These are phyloP conservation scores for Sphaerophoria rueppellii DNA, from an alignment of 2,888 invertebrate species.

Conservation along the genomic window DNA sequence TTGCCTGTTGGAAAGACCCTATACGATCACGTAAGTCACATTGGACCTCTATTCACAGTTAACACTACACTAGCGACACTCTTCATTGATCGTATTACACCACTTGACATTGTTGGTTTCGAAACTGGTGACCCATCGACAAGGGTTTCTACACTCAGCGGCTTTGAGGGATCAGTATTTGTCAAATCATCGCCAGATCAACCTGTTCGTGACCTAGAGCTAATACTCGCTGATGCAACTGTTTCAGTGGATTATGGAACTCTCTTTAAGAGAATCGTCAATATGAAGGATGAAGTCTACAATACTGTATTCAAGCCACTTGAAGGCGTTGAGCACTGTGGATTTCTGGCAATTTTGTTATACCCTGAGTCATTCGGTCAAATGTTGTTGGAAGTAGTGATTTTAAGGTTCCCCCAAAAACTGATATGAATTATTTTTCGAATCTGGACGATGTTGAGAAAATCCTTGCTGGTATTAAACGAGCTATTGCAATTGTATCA, in stretches of 20 bases:
- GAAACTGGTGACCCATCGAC: slow-evolving; percentile 80
- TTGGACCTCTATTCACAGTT: slow-evolving; percentile 80
- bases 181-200: slow-evolving; percentile 84
- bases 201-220: slow-evolving; percentile 85
- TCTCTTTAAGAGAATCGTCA: slow-evolving; percentile 83
- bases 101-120: slow-evolving; percentile 74
- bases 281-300: slow-evolving; percentile 84
- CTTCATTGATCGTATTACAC: slow-evolving; percentile 65
- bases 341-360: slow-evolving; percentile 86
- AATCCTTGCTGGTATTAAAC: slow-evolving; percentile 85
- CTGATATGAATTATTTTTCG: slow-evolving; percentile 85
- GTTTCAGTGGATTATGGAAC: slow-evolving; percentile 85
- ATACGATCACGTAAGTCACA: slow-evolving; percentile 84
- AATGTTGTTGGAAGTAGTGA: slow-evolving; percentile 86
- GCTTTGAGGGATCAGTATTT: slow-evolving; percentile 87
- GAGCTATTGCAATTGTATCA: slow-evolving; percentile 84
- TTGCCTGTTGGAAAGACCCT: slow-evolving; percentile 87
- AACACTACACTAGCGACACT: slow-evolving; percentile 78
- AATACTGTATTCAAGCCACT: slow-evolving; percentile 84
- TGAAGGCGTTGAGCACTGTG: slow-evolving; percentile 84
- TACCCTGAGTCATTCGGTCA: slow-evolving; percentile 89
- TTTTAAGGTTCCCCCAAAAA: slow-evolving; percentile 84
- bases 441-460: slow-evolving; percentile 83
- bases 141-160: slow-evolving; percentile 83
- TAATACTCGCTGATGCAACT: slow-evolving; percentile 86